A percentile compares a stretch with the other conserved stretches of the same genome.
Conservation (phyloP, 2,113 vertebrate genomes). For the Gambusia affinis region DNA sequence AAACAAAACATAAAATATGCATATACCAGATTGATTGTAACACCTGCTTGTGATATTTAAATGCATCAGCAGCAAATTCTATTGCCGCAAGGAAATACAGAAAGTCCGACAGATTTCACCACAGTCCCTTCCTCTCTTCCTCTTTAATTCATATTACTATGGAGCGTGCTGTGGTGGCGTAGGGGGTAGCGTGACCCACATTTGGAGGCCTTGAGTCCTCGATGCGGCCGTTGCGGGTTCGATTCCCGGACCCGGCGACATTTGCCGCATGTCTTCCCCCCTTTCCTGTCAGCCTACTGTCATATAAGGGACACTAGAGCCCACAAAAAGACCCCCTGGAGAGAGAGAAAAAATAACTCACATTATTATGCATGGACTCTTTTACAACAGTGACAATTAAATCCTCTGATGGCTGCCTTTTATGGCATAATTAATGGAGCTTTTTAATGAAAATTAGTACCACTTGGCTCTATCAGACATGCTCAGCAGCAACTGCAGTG, state of each 20-base stretch:
- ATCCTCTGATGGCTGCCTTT: conserved; percentile 66
- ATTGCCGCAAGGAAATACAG: not conserved
- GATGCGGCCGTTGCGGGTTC: no score
- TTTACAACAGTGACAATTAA: conserved; percentile 65
- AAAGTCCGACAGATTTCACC: conserved; percentile 17
- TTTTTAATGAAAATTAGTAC: conserved; percentile 80
- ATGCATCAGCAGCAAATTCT: conserved; percentile 1
- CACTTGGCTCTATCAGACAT: conserved; percentile 66
- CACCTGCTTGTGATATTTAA: not conserved
- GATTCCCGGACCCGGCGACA: no score
- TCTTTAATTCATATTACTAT: conserved; percentile 9
- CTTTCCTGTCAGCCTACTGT: no score
- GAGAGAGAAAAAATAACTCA: not conserved
- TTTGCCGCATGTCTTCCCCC: no score
- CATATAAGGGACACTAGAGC: no score
- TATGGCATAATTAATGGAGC: conserved; percentile 80
- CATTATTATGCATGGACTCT: conserved; percentile 10
- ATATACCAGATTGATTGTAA: not conserved
- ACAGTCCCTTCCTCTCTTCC: not conserved
- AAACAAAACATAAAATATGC: not conserved
- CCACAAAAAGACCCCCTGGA: no score
- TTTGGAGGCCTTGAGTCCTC: no score
- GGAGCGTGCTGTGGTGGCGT: no score
- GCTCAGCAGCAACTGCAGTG: conserved; percentile 54
- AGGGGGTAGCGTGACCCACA: no score